Conservation (phyloP, 2,113 vertebrate genomes). For the Phycodurus eques region DNA sequence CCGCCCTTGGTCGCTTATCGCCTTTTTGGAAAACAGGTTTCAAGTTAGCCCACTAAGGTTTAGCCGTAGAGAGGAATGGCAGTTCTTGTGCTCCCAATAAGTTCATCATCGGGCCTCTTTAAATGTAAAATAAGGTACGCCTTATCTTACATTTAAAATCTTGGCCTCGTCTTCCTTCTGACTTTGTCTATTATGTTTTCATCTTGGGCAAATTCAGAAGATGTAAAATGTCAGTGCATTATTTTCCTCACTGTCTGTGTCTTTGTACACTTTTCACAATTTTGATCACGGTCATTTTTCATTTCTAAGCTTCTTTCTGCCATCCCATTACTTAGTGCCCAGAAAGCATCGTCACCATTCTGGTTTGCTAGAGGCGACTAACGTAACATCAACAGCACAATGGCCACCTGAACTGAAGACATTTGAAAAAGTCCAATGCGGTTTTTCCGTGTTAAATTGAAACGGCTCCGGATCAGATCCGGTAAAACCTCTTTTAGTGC, state of each 20-base stretch:
- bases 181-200: slow-evolving; percentile 71
- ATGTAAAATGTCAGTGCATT: not conserved
- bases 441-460: not conserved
- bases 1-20: slow-evolving; percentile 47
- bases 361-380: not conserved
- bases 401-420: not conserved
- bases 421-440: not conserved
- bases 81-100: slow-evolving; percentile 47
- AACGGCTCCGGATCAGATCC: not conserved
- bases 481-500: too few species aligned
- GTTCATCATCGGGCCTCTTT: slow-evolving; percentile 67
- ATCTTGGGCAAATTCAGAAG: slow-evolving; percentile 78
- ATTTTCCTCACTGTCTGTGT: not conserved
- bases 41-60: slow-evolving; percentile 4
- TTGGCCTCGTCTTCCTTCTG: slow-evolving; percentile 66
- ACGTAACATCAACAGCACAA: not conserved
- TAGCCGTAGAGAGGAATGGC: slow-evolving; percentile 20
- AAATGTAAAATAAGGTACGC: slow-evolving; percentile 76
- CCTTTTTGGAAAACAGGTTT: not conserved
- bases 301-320: not conserved
- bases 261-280: not conserved
- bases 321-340: not conserved
- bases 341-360: not conserved
- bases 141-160: slow-evolving; percentile 77
- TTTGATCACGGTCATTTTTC: not conserved